phyloP scores from a whole-genome alignment of 2,797 vertebrate species.

The Muscicapa comitata region DNA sequence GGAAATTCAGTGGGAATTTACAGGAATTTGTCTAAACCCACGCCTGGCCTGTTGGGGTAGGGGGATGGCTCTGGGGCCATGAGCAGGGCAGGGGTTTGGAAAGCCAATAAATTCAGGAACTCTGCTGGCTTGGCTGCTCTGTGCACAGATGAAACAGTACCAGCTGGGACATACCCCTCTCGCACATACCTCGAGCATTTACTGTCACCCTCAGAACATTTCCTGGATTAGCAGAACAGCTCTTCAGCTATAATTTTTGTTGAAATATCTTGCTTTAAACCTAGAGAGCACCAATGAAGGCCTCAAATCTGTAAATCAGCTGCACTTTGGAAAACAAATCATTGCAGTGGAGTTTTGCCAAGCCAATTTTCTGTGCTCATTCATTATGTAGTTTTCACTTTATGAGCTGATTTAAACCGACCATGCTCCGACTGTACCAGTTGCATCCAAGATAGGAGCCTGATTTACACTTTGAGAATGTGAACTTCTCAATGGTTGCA shows the following conservation, averaged over 20 bases:
- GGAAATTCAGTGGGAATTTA: rapidly evolving
- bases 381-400: constrained; percentile 53
- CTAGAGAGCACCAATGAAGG: neutral
- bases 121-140: neutral
- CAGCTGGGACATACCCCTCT: neutral
- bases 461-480: constrained; percentile 27
- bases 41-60: rapidly evolving
- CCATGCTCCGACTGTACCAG: neutral
- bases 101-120: neutral
- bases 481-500: neutral
- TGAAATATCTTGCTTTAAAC: constrained; percentile 54
- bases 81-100: neutral
- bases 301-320: constrained; percentile 52
- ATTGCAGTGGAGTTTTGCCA: constrained; percentile 14
- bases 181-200: neutral
- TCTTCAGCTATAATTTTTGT: constrained; percentile 49
- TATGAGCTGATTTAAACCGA: constrained; percentile 47
- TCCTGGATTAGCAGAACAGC: constrained; percentile 17
- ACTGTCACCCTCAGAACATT: constrained; percentile 30
- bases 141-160: neutral
- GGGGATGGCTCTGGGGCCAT: rapidly evolving
- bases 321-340: constrained; percentile 42
- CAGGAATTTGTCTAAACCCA: neutral
- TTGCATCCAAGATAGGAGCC: neutral
- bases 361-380: constrained; percentile 31